Evolutionary conservation across 2,888 invertebrate species (phyloP), one percentile per base, ranked within the genome.

Genomic region (Eulithis prunata): DNA sequence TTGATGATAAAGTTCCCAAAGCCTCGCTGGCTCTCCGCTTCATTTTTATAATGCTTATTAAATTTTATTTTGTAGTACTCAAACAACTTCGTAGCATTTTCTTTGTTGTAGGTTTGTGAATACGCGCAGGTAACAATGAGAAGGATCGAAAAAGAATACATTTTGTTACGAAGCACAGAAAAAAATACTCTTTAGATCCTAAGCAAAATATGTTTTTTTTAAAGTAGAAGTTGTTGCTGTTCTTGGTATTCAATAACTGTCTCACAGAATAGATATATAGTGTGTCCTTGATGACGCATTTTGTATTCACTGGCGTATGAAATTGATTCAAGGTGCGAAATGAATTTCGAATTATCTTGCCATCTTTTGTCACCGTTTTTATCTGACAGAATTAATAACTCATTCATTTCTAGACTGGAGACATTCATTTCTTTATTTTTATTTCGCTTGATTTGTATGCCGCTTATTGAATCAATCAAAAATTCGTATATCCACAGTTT

Each of bases 1-100:
- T 86, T 88, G 0, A 70, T 71, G 28, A 80, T 64, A 75, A 88
- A 89, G 67, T 84, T 83, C 36, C 62, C 45, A 8, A 77, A 77
- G n/a, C 74, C 83, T 11, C 14, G 65, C 36, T 74, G 52, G 73
- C 84, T 82, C 13, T 75, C 78, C 7, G 60, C 41, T 13, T 45
- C 32, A 68, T 74, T 73, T 54, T 68, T 63, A 71, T 88, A 89
- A 2, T 12, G 61, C 68, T 78, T 86, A 41, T 84, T 70, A 68
- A 81, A 86, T 68, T 81, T 82, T 4, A 74, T 61, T 77, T 82
- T 85, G 57, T 76, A 88, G 38, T 68, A 71, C 45, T 80, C 55
- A 71, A 87, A 88, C 60, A 75, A 58, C 8, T 67, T 68, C n/a
- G 58, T 74, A 0, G 43, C 51, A 46, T 68, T 64, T 58, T 58